Percentiles rank a stretch among this genome's conserved stretches.
Conservation (phyloP, 2,797 vertebrate species). For the Acanthurus leucopareius region DNA sequence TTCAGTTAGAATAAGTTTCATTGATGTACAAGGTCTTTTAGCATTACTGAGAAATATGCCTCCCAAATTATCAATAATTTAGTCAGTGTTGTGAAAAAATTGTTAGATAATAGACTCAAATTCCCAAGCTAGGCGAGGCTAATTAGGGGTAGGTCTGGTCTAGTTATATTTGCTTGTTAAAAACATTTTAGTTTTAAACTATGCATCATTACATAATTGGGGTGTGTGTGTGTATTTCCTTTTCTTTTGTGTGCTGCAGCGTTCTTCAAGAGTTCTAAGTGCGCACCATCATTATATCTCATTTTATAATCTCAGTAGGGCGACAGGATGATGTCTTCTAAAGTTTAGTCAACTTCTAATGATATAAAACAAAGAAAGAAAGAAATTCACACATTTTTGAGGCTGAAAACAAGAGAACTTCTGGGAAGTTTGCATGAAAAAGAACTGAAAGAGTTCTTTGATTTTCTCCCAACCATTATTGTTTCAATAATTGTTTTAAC, state of each 20-base stretch:
- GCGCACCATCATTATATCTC: not conserved
- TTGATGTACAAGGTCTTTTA: not conserved
- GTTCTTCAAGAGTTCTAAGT: not conserved
- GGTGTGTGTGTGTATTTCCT: not conserved
- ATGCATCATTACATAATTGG: not conserved
- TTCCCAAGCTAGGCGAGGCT: too few species aligned
- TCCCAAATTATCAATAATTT: not conserved
- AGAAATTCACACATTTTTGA: not conserved
- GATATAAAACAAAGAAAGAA: not conserved
- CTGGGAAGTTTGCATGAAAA: not conserved
- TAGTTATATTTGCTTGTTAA: not conserved
- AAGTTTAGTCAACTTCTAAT: not conserved
- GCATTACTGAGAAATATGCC: not conserved
- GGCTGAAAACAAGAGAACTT: not conserved
- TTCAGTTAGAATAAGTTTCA: not conserved
- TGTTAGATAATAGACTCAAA: not conserved
- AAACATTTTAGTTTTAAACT: not conserved
- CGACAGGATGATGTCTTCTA: conserved; percentile 1
- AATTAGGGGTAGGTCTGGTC: too few species aligned
- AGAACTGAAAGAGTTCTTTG: not conserved
- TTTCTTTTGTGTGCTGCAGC: not conserved
- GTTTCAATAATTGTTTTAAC: not conserved
- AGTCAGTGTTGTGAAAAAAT: not conserved
- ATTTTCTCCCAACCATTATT: not conserved
- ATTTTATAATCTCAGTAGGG: not conserved